Percentiles rank a stretch among this genome's conserved stretches.
Evolutionary conservation across 2,113 vertebrate genomes (phyloP).

Genomic region (Epinephelus lanceolatus): DNA sequence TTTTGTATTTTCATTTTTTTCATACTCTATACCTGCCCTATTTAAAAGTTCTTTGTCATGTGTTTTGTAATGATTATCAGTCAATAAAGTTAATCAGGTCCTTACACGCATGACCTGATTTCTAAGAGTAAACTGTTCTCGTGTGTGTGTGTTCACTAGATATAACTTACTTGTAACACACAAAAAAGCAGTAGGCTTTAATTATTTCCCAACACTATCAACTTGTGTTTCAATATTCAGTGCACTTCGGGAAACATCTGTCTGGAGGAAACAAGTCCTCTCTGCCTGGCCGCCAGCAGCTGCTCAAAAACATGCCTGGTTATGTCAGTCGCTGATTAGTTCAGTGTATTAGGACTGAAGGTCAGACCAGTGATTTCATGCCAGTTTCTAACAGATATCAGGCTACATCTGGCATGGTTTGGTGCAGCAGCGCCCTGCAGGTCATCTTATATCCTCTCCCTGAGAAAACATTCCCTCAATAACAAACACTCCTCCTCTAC

Average conservation of each 20-base stretch:
- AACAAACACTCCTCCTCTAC: background rate
- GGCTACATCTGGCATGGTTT: too few relatives aligned
- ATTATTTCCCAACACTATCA: background rate
- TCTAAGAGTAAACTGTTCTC: too few relatives aligned
- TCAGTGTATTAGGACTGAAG: background rate
- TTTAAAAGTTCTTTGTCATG: too few relatives aligned
- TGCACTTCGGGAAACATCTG: background rate
- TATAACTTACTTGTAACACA: too few relatives aligned
- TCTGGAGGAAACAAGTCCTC: background rate
- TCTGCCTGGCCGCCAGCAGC: background rate
- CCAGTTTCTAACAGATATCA: background rate
- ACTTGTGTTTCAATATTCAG: background rate
- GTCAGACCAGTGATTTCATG: background rate
- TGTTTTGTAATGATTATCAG: too few relatives aligned
- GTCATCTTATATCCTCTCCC: background rate
- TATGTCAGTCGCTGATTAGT: background rate
- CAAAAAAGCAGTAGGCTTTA: background rate
- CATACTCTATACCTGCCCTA: too few relatives aligned
- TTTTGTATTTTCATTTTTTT: too few relatives aligned
- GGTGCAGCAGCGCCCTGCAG: background rate
- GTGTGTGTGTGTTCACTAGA: too few relatives aligned
- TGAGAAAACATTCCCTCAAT: background rate
- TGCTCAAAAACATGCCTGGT: background rate
- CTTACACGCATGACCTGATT: too few relatives aligned
- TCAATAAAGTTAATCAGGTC: too few relatives aligned